phyloP scores from a whole-genome alignment of 2,797 vertebrate species.

The Astyanax mexicanus region DNA sequence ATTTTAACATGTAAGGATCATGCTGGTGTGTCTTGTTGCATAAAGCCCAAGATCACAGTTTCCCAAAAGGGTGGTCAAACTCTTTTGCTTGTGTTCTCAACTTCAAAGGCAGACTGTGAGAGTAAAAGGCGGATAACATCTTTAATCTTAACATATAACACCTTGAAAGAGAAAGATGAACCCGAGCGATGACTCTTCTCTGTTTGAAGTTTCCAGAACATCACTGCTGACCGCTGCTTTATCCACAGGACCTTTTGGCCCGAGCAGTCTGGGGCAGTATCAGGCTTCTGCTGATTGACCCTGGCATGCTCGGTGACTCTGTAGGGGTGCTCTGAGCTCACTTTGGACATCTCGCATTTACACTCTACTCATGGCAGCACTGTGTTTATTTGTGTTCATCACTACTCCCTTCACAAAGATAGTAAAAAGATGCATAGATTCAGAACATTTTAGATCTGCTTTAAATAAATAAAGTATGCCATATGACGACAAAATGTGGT shows the following conservation, averaged over 20 bases:
- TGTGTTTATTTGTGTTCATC: background rate
- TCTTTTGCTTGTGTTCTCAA: background rate
- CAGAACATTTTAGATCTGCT: no score
- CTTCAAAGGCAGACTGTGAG: background rate
- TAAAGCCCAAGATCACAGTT: background rate
- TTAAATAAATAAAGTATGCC: no score
- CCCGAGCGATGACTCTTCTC: background rate
- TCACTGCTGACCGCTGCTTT: background rate
- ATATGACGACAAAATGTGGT: no score
- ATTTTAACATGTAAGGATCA: background rate
- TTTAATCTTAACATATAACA: conserved; percentile 7
- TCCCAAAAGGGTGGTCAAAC: background rate
- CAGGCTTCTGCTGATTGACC: background rate
- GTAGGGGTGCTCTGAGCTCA: conserved; percentile 44
- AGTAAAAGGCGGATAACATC: background rate
- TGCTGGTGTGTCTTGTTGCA: background rate
- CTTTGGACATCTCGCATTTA: conserved; percentile 49
- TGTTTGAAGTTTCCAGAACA: conserved; percentile 3
- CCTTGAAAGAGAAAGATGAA: conserved; percentile 17
- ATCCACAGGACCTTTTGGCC: background rate
- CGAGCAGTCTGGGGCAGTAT: background rate
- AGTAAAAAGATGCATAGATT: no score
- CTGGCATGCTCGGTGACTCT: conserved; percentile 25
- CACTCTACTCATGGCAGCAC: conserved; percentile 46
- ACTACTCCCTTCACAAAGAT: background rate